Evolutionary conservation across 2,797 vertebrate genomes (phyloP).

Genomic region (Percopsis omiscomaycus): DNA sequence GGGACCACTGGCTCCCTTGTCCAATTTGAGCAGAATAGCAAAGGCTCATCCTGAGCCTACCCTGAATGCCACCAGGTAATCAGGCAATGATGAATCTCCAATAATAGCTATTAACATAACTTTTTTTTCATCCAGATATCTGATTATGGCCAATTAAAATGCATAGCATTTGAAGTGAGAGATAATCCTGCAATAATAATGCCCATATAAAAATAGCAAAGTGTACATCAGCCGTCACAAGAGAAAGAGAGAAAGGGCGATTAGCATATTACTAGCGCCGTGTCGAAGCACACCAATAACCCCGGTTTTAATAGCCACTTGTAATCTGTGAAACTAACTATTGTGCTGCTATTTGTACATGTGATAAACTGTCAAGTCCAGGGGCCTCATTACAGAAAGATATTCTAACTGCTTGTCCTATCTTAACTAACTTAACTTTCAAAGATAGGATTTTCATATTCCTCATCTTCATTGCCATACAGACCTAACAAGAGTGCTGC

Average conservation of each 20-base stretch:
- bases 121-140: slow-evolving; percentile 14
- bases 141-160: slow-evolving; percentile 41
- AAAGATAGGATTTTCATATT: too few species aligned
- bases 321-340: background rate
- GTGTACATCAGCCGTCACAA: slow-evolving; percentile 12
- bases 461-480: too few species aligned
- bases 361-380: background rate
- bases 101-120: too few species aligned
- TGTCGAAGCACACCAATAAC: background rate
- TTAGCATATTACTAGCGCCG: background rate
- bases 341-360: background rate
- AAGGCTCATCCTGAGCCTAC: slow-evolving; percentile 2
- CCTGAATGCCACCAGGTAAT: too few species aligned
- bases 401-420: too few species aligned
- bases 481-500: too few species aligned
- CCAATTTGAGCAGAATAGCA: background rate
- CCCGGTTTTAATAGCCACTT: background rate
- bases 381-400: too few species aligned
- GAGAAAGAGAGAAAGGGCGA: background rate
- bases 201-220: slow-evolving; percentile 3
- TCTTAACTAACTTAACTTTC: too few species aligned
- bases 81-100: too few species aligned
- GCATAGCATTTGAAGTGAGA: slow-evolving; percentile 21
- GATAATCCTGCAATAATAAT: background rate
- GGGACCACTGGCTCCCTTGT: slow-evolving; percentile 24